Conservation (phyloP, 2,113 vertebrate species). For the Collichthys lucidus region DNA sequence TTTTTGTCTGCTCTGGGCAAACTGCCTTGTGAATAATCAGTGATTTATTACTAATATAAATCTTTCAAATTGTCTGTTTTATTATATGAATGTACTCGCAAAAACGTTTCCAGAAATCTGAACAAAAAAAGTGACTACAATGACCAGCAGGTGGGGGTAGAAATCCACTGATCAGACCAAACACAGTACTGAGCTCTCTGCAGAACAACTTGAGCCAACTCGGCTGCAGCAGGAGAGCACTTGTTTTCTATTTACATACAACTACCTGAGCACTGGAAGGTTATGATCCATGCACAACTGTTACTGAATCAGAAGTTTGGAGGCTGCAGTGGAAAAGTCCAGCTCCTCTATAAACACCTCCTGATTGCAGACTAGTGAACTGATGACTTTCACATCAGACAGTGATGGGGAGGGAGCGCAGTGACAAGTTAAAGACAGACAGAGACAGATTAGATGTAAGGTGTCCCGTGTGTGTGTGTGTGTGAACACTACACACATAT, state of each 20-base stretch:
- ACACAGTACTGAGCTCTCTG: neutral
- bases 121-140: neutral
- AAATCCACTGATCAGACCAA: slow-evolving; percentile 50
- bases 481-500: slow-evolving; percentile 4
- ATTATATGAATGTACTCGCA: neutral
- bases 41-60: neutral
- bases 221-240: neutral
- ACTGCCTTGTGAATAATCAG: neutral
- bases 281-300: neutral
- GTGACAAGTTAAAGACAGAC: slow-evolving; percentile 61
- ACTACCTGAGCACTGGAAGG: neutral
- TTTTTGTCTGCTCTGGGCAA: neutral
- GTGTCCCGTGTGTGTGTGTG: slow-evolving; percentile 9
- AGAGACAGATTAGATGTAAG: slow-evolving; percentile 64
- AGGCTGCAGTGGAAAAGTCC: neutral
- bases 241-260: neutral
- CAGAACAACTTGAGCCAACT: slow-evolving; percentile 17
- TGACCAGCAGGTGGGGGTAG: slow-evolving; percentile 80
- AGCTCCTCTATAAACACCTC: neutral
- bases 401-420: slow-evolving; percentile 36
- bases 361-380: slow-evolving; percentile 3
- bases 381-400: slow-evolving; percentile 48
- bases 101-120: neutral
- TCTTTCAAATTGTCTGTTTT: neutral
- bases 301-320: neutral